Conservation (phyloP, 64 coral and sea anemone genomes). For the Montipora cactus region DNA sequence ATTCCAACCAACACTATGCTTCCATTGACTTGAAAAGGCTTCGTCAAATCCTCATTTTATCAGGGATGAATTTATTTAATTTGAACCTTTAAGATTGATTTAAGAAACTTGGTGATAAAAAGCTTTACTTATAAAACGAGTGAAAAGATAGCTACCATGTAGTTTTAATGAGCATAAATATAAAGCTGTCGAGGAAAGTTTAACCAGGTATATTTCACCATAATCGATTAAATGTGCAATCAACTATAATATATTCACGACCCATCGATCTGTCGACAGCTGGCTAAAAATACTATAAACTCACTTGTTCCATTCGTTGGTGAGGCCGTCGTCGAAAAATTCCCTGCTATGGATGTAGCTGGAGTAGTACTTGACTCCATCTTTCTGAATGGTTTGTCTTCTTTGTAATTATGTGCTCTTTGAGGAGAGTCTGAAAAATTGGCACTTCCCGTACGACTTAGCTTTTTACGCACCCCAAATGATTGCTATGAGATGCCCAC, state of each 20-base stretch:
- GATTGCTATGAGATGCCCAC: not conserved
- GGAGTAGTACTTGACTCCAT: not conserved
- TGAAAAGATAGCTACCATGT: not conserved
- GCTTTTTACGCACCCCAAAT: not conserved
- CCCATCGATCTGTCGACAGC: not conserved
- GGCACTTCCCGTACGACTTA: not conserved
- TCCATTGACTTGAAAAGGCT: not conserved
- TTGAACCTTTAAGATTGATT: too few species aligned
- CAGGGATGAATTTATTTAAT: not conserved
- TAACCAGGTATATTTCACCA: not conserved
- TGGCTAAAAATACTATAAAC: not conserved
- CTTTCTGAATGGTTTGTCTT: not conserved
- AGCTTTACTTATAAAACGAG: not conserved
- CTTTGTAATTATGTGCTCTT: not conserved
- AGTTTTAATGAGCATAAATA: not conserved
- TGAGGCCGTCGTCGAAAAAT: slow-evolving; percentile 16
- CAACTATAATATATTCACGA: not conserved
- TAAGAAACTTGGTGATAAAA: not conserved
- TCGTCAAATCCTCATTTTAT: not conserved
- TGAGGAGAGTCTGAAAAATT: not conserved
- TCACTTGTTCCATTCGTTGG: slow-evolving; percentile 44
- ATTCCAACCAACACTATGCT: not conserved
- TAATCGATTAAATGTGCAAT: not conserved
- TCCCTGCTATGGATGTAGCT: not conserved
- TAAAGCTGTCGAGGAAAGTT: not conserved